Evolutionary conservation across 2,888 invertebrate genomes (phyloP), one percentile per base, ranked within the genome.

Genomic region (Ophion slaviceki): DNA sequence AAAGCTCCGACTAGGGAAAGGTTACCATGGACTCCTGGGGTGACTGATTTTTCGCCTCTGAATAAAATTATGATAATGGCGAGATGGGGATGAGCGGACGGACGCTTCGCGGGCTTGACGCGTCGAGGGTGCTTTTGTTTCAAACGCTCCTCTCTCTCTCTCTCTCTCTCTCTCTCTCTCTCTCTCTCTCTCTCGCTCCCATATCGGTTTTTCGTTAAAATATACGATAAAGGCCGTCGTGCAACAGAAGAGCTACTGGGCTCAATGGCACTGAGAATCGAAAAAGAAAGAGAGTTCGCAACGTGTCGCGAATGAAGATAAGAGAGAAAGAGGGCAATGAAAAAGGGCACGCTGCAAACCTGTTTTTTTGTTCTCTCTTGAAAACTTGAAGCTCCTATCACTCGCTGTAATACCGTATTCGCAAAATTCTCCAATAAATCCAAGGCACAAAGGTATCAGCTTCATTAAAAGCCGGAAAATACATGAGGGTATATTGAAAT

Each of bases 31-130:
- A 61, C 70, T 61, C 62, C 53, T 11, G 20, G 91, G 89, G 90
- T 90, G 90, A 90, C 91, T 92, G 92, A 92, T 92, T 92, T 92
- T 92, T 91, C 90, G 88, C 87, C 90, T 89, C 90, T 92, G 92
- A 92, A 92, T 92, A 91, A 92, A 92, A 92, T 92, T 92, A 92
- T 92, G 92, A 92, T 92, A 92, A 92, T 90, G 89, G 90, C 78
- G 85, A 86, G 70, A 79, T 76, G 80, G 84, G 71, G 66, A 78
- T 59, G 83, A 78, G 74, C 45, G 40, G 20, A 61, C 71, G 70
- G 67, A 66, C 78, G 74, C 36, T 82, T 20, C 74, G 68, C 32
- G 70, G 80, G 80, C 80, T 82, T 86, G 87, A 84, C 85, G 82
- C 85, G 84, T 88, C 86, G 81, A 78, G 88, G 87, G 77, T 82